Evolutionary conservation across 2,113 vertebrate genomes (phyloP).

Genomic region (Thymallus thymallus): DNA sequence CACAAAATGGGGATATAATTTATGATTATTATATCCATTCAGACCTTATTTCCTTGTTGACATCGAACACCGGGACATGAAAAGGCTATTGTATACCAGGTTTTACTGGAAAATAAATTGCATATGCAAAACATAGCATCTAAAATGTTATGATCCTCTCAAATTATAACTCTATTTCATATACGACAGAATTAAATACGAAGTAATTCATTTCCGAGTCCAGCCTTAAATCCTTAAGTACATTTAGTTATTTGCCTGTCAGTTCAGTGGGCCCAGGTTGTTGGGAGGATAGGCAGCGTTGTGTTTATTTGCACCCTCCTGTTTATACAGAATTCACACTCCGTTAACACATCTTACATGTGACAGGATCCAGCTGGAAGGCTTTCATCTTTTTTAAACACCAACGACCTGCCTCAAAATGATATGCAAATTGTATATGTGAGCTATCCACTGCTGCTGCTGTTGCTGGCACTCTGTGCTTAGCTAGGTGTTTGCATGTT

Average conservation of each 20-base stretch:
- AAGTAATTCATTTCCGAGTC: no score
- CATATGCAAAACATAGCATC: slow-evolving; percentile 42
- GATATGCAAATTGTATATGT: slow-evolving; percentile 63
- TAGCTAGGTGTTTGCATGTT: slow-evolving; percentile 47
- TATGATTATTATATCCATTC: slow-evolving; percentile 20
- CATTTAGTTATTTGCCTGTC: slow-evolving; percentile 29
- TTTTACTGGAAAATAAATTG: slow-evolving; percentile 43
- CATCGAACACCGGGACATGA: slow-evolving; percentile 18
- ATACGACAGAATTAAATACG: slow-evolving; percentile 35
- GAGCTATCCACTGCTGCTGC: slow-evolving; percentile 48
- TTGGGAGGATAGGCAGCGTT: slow-evolving; percentile 38
- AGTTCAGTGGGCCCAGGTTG: slow-evolving; percentile 24
- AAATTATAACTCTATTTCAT: slow-evolving; percentile 29
- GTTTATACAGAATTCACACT: slow-evolving; percentile 53
- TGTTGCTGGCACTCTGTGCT: slow-evolving; percentile 28
- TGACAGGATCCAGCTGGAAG: slow-evolving; percentile 60
- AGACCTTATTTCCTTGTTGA: slow-evolving; percentile 35
- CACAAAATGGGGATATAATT: slow-evolving; percentile 38
- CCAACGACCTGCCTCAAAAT: slow-evolving; percentile 54
- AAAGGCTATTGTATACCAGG: slow-evolving; percentile 29
- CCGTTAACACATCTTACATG: slow-evolving; percentile 53
- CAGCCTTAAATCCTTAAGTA: slow-evolving; percentile 8
- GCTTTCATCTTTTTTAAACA: slow-evolving; percentile 57
- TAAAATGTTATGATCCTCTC: slow-evolving; percentile 27
- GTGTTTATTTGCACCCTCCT: slow-evolving; percentile 55